phyloP scores from a whole-genome alignment of 2,888 invertebrate species.

The Cataglyphis rosenhaueri region DNA sequence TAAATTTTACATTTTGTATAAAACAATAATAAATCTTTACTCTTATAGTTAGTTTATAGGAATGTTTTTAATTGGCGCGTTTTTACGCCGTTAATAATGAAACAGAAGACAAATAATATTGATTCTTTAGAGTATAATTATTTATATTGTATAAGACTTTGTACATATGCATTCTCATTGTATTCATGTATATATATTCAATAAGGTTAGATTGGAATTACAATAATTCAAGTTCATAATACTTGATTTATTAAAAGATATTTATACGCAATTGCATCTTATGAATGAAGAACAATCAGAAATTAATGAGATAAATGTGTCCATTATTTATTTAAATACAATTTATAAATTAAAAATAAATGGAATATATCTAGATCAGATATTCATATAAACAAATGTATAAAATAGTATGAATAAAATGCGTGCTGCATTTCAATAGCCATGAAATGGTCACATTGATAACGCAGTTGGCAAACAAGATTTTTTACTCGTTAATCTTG shows the following conservation, averaged over 20 bases:
- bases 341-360: neutral
- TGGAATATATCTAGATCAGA: neutral
- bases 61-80: slow-evolving; percentile 5
- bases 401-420: slow-evolving; percentile 23
- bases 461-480: slow-evolving; percentile 40
- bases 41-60: neutral
- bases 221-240: slow-evolving; percentile 38
- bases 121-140: neutral
- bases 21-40: neutral
- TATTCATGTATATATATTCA: slow-evolving; percentile 38
- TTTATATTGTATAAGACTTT: slow-evolving; percentile 19
- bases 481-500: slow-evolving; percentile 42
- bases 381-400: slow-evolving; percentile 14
- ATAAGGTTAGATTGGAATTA: slow-evolving; percentile 23
- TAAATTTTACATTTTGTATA: neutral
- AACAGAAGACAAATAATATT: slow-evolving; percentile 18
- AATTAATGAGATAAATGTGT: slow-evolving; percentile 5
- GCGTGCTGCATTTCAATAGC: slow-evolving; percentile 3
- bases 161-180: slow-evolving; percentile 29
- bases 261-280: slow-evolving; percentile 3
- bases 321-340: slow-evolving; percentile 17
- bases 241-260: neutral
- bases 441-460: slow-evolving; percentile 17
- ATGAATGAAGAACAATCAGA: slow-evolving; percentile 8
- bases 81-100: neutral